Conservation (phyloP, 2,888 invertebrate genomes). For the Actias luna region DNA sequence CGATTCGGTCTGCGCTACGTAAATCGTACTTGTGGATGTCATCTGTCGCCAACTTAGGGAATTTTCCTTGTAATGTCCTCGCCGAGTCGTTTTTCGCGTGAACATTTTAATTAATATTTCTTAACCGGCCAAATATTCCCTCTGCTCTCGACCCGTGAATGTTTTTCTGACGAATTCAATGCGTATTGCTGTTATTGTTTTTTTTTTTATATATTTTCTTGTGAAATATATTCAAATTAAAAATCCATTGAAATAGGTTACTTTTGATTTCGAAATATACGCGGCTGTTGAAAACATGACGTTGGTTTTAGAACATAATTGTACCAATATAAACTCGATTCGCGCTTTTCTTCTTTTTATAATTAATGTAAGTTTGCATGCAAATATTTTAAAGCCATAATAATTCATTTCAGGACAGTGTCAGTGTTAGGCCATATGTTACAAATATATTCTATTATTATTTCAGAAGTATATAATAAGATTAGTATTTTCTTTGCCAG, state of each 20-base stretch:
- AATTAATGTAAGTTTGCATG: not conserved
- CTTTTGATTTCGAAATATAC: not conserved
- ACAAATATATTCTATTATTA: no score
- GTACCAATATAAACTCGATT: no score
- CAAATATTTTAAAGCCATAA: no score
- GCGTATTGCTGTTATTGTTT: not conserved
- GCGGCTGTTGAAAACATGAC: not conserved
- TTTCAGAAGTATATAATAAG: no score
- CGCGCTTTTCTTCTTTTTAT: not conserved
- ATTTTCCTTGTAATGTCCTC: conserved; percentile 78
- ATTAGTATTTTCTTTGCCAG: no score
- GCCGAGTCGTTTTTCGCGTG: conserved; percentile 67
- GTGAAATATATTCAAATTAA: not conserved
- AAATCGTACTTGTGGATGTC: conserved; percentile 78
- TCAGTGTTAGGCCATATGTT: no score
- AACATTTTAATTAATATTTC: conserved; percentile 78
- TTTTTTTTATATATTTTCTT: not conserved
- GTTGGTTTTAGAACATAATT: not conserved
- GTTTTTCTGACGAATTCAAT: conserved; percentile 12
- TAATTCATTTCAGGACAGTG: no score
- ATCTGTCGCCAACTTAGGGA: conserved; percentile 74
- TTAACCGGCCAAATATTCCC: conserved; percentile 48
- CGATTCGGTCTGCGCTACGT: conserved; percentile 63
- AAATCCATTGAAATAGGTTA: not conserved
- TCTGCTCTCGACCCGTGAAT: conserved; percentile 17